phyloP scores from a whole-genome alignment of 2,888 invertebrate genomes.

The Oscheius onirici region DNA sequence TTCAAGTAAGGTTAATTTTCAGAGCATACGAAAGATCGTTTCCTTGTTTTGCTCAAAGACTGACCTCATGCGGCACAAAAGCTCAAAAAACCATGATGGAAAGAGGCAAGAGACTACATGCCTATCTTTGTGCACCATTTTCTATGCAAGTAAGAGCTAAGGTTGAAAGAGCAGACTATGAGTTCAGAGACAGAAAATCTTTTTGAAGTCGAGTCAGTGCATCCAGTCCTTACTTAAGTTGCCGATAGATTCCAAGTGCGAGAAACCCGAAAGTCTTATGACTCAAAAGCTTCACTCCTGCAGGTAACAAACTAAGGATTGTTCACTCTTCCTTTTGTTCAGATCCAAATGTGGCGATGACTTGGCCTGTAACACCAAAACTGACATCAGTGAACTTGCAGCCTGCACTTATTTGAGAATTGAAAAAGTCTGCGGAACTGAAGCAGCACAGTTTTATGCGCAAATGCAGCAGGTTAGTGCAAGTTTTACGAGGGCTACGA shows the following conservation, averaged over 20 bases:
- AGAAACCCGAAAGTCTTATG: conserved; percentile 33
- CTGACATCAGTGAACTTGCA: conserved; percentile 41
- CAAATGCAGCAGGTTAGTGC: conserved; percentile 51
- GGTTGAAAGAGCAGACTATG: not conserved
- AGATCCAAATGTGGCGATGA: conserved; percentile 24
- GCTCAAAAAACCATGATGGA: conserved; percentile 44
- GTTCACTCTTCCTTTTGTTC: not conserved
- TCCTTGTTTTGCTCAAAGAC: conserved; percentile 53
- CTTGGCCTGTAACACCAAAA: conserved; percentile 37
- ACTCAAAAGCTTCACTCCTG: conserved; percentile 42
- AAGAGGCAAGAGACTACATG: conserved; percentile 48
- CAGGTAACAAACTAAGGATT: conserved; percentile 34
- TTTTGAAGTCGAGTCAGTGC: conserved; percentile 40
- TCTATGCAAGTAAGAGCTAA: conserved; percentile 38
- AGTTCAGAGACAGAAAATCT: conserved; percentile 42
- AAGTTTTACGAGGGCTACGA: too few relatives aligned
- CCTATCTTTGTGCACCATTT: conserved; percentile 52
- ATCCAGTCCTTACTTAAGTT: conserved; percentile 37
- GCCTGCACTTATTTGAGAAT: conserved; percentile 45
- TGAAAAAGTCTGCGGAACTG: conserved; percentile 44
- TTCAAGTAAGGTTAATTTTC: not conserved
- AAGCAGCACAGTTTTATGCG: conserved; percentile 50
- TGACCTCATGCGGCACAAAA: conserved; percentile 51
- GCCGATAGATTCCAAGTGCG: conserved; percentile 36
- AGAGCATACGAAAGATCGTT: conserved; percentile 50